These are phyloP conservation scores for Cyclura pinguis DNA, from an alignment of 2,797 vertebrate species.

Conservation along the genomic window DNA sequence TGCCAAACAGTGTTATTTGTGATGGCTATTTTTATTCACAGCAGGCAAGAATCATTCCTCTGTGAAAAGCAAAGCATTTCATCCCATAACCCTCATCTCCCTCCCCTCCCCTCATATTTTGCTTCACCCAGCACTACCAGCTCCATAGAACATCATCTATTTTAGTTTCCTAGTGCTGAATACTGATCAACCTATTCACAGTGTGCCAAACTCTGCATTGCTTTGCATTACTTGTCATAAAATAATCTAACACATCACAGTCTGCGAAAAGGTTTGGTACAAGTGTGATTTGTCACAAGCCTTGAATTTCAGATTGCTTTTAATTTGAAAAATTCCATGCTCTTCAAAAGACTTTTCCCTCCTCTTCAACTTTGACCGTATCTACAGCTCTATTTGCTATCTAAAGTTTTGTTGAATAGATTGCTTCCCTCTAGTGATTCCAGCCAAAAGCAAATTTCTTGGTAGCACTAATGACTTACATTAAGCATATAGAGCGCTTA, in stretches of 20 bases:
- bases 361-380: slow-evolving; percentile 23
- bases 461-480: slow-evolving; percentile 65
- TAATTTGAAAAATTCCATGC: slow-evolving; percentile 16
- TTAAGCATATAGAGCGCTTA: slow-evolving; percentile 74
- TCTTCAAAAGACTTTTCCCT: background rate
- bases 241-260: slow-evolving; percentile 38
- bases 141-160: slow-evolving; percentile 26
- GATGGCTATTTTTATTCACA: slow-evolving; percentile 74
- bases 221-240: slow-evolving; percentile 60
- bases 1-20: slow-evolving; percentile 70
- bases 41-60: slow-evolving; percentile 71
- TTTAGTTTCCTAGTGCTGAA: slow-evolving; percentile 48
- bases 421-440: slow-evolving; percentile 37
- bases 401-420: background rate
- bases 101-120: background rate
- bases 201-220: background rate
- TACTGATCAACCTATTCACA: slow-evolving; percentile 53
- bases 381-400: slow-evolving; percentile 36
- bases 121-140: slow-evolving; percentile 34
- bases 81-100: slow-evolving; percentile 54
- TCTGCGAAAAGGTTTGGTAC: slow-evolving; percentile 7
- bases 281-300: slow-evolving; percentile 26
- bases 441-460: slow-evolving; percentile 58
- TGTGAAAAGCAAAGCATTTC: slow-evolving; percentile 65
- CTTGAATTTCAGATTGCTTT: slow-evolving; percentile 23